Conservation (phyloP, 2,113 vertebrate genomes). For the Platysternon megacephalum region DNA sequence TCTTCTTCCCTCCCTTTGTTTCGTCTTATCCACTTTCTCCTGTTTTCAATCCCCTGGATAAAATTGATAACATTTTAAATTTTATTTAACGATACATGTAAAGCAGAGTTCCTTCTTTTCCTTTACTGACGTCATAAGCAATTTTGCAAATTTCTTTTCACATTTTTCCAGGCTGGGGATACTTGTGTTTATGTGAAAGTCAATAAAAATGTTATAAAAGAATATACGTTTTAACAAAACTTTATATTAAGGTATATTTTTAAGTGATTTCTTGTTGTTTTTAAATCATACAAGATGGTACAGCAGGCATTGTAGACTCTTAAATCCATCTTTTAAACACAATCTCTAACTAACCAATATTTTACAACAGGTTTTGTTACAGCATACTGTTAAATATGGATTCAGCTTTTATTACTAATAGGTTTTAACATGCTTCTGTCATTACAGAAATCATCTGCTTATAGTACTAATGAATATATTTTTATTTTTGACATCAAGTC, state of each 20-base stretch:
- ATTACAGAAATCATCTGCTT: too few species aligned
- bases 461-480: background rate
- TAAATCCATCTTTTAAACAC: too few species aligned
- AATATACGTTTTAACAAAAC: too few species aligned
- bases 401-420: too few species aligned
- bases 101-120: background rate
- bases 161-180: background rate
- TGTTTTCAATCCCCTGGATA: background rate
- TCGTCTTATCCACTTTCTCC: background rate
- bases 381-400: too few species aligned
- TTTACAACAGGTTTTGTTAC: too few species aligned
- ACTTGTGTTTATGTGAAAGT: background rate
- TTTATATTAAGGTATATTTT: too few species aligned
- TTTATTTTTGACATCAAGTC: background rate
- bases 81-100: background rate
- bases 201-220: background rate
- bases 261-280: too few species aligned
- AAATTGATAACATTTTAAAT: background rate
- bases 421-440: too few species aligned
- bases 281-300: too few species aligned
- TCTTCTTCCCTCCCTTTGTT: background rate
- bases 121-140: background rate
- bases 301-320: too few species aligned
- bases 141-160: background rate
- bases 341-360: too few species aligned